A percentile compares a stretch with the other conserved stretches of the same genome.
phyloP scores from a whole-genome alignment of 2,113 vertebrate genomes.

The Catagonus wagneri region DNA sequence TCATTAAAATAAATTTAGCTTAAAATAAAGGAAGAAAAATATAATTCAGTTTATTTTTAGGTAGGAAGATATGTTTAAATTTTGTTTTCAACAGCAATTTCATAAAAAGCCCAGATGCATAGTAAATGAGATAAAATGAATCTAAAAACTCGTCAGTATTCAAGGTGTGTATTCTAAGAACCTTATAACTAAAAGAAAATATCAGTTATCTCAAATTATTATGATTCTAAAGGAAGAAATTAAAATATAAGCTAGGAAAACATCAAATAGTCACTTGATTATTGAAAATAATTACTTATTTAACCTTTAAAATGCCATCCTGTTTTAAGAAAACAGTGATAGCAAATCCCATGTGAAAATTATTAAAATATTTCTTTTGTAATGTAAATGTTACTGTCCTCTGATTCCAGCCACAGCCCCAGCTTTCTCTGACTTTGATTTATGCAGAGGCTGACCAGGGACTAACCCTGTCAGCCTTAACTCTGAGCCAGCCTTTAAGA shows the following conservation, averaged over 20 bases:
- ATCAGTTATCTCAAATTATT: slow-evolving; percentile 79
- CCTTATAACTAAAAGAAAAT: slow-evolving; percentile 43
- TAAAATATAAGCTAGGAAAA: slow-evolving; percentile 20
- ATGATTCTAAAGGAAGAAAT: slow-evolving; percentile 40
- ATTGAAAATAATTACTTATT: slow-evolving; percentile 67
- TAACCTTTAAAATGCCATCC: slow-evolving; percentile 63
- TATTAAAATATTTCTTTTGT: slow-evolving; percentile 80
- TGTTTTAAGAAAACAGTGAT: slow-evolving; percentile 72
- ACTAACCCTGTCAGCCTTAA: slow-evolving; percentile 81
- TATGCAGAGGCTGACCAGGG: slow-evolving; percentile 75
- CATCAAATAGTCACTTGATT: slow-evolving; percentile 4
- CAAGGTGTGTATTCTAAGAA: slow-evolving; percentile 62
- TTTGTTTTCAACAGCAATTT: slow-evolving; percentile 9
- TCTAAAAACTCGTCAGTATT: background rate
- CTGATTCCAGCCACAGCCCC: slow-evolving; percentile 44
- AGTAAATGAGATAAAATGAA: background rate
- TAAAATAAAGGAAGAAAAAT: background rate
- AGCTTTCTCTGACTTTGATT: slow-evolving; percentile 78
- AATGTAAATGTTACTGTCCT: slow-evolving; percentile 81
- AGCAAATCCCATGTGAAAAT: slow-evolving; percentile 79
- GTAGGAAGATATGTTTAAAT: background rate
- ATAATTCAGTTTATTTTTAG: slow-evolving; percentile 18
- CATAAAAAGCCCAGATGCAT: background rate
- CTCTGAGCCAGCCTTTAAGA: slow-evolving; percentile 73
- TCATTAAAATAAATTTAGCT: background rate